Base-by-base conservation (phyloP, 1,140 invertebrate species). In the Harpegnathos saltator region DNA sequence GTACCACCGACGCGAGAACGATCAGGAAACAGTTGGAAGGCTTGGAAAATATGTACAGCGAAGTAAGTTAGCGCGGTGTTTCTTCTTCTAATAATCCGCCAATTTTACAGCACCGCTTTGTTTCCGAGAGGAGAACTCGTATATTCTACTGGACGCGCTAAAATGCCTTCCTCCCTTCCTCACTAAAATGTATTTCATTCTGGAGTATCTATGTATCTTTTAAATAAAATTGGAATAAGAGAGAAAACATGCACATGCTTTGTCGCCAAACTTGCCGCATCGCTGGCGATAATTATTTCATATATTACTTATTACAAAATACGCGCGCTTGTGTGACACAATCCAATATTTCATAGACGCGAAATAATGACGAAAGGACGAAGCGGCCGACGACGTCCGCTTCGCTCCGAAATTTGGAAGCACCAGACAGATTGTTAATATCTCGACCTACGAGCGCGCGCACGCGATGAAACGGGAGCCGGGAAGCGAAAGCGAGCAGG, bases 31-130 rank as follows among this genome's bases (percentile, higher is more conserved):
- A 98, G 90, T 93, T 99, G 22, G 96, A 98, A 90, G 97, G 97
- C 0, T 95, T 99, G 12, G 98, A 98, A 95, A 96, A 96, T 81
- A 98, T 98, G 98, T 98, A 99, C 91, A 96, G 96, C 12, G 96
- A 97, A 94, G 96, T 96, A 89, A 88, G 73, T 68, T 33, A 33
- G 17, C n/a, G 17, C n/a, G 5, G 52, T 29, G 50, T 29, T 26
- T 62, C 26, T 66, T 73, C 17, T 26, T 66, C 63, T 22, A 48
- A 82, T 26, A 65, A 54, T 58, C 5, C 1, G 11, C 24, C 48
- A n/a, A 12, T 56, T 38, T 50, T 69, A 7, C 58, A 38, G 14
- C 44, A 44, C n/a, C n/a, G 3, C 5, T 11, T 50, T 74, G 24
- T 24, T 26, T 58, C 3, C 3, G 0, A 44, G 4, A 26, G n/a